These are phyloP conservation scores for Mugil cephalus DNA, from an alignment of 2,113 vertebrate genomes.

Conservation along the genomic window DNA sequence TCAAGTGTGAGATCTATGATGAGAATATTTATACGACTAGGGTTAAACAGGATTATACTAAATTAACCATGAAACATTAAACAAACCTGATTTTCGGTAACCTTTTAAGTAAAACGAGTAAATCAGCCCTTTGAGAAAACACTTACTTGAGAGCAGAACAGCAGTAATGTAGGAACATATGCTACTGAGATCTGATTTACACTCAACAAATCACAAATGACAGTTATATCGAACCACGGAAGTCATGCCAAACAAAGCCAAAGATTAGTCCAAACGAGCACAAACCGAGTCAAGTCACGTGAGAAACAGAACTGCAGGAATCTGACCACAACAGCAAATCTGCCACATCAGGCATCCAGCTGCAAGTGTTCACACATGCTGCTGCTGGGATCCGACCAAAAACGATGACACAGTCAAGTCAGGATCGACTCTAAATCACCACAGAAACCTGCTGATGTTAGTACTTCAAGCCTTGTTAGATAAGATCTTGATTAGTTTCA, in stretches of 20 bases:
- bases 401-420: conserved; percentile 12
- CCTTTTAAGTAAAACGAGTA: background rate
- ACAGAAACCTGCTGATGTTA: conserved; percentile 26
- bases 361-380: conserved; percentile 30
- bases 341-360: conserved; percentile 22
- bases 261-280: conserved; percentile 35
- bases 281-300: conserved; percentile 13
- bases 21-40: background rate
- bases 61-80: background rate
- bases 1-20: too few relatives aligned
- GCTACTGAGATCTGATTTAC: conserved; percentile 44
- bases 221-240: background rate
- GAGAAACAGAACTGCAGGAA: conserved; percentile 10
- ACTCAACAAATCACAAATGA: background rate
- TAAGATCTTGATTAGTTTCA: conserved; percentile 26
- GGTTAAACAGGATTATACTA: too few relatives aligned
- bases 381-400: conserved; percentile 18
- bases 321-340: conserved; percentile 17
- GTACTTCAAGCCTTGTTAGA: conserved; percentile 2
- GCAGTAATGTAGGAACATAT: background rate
- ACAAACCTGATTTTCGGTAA: background rate
- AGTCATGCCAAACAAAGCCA: conserved; percentile 33
- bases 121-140: conserved; percentile 2
- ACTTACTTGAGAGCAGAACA: background rate
- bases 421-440: conserved; percentile 6